phyloP scores from a whole-genome alignment of 2,113 vertebrate species.

The Isurus oxyrinchus region DNA sequence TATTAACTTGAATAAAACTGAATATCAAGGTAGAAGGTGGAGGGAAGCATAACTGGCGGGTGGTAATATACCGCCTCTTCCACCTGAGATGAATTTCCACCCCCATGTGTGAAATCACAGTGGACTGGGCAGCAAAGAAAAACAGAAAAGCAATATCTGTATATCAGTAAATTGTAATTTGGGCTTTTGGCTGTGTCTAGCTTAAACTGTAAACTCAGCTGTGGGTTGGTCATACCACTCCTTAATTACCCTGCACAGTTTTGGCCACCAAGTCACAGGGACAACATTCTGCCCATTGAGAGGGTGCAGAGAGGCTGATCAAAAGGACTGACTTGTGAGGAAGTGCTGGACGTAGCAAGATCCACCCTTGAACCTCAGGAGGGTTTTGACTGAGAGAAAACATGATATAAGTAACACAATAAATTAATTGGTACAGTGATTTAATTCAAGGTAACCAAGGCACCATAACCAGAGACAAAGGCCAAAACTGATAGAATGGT shows the following conservation, averaged over 20 bases:
- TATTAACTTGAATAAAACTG: not conserved
- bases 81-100: too few species aligned
- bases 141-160: not conserved
- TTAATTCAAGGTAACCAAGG: not conserved
- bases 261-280: not conserved
- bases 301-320: not conserved
- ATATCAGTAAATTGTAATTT: not conserved
- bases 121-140: not conserved
- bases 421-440: too few species aligned
- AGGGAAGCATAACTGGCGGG: too few species aligned
- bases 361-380: not conserved
- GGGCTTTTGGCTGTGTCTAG: not conserved
- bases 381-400: too few species aligned
- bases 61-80: not conserved
- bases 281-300: not conserved
- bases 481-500: too few species aligned
- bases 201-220: not conserved
- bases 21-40: too few species aligned
- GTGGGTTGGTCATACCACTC: not conserved
- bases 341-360: not conserved
- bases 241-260: not conserved
- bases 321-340: not conserved
- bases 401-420: too few species aligned
- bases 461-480: not conserved
- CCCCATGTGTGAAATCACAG: not conserved